Conservation (phyloP, 2,113 vertebrate species). For the Psammodynastes pulverulentus region DNA sequence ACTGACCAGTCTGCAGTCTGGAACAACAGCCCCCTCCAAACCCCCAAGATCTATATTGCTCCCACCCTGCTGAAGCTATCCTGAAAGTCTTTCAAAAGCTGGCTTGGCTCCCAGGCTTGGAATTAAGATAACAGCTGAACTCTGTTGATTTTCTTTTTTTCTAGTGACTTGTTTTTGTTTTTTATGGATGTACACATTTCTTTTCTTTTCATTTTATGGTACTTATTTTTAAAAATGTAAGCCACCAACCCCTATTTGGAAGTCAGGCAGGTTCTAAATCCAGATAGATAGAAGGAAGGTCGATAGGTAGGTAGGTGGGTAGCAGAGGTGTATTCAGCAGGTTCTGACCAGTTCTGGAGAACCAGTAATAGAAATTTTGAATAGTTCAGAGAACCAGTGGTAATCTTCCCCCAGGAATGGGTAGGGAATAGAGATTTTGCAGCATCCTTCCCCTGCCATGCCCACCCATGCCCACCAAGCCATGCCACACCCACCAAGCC, state of each 20-base stretch:
- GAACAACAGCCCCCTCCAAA: background rate
- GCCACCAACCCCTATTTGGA: background rate
- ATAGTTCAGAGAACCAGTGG: too few relatives aligned
- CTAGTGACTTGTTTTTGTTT: background rate
- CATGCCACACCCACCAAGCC: too few relatives aligned
- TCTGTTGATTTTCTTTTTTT: background rate
- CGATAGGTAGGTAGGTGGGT: too few relatives aligned
- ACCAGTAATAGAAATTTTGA: too few relatives aligned
- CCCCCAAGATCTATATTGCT: background rate
- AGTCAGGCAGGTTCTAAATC: background rate
- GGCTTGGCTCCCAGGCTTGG: background rate
- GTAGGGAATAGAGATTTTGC: too few relatives aligned
- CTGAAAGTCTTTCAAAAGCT: background rate
- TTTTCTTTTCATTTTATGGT: background rate
- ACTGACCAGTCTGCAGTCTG: background rate
- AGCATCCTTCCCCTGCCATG: too few relatives aligned
- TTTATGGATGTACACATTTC: background rate
- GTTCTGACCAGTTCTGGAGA: too few relatives aligned
- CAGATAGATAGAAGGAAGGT: background rate
- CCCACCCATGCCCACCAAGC: too few relatives aligned
- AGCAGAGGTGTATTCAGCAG: too few relatives aligned
- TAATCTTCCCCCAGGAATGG: too few relatives aligned
- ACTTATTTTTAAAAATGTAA: background rate
- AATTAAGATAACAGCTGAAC: background rate
- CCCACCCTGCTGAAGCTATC: background rate